Evolutionary conservation across 1,140 invertebrate genomes (phyloP).

Genomic region (Lepidurus couesii): DNA sequence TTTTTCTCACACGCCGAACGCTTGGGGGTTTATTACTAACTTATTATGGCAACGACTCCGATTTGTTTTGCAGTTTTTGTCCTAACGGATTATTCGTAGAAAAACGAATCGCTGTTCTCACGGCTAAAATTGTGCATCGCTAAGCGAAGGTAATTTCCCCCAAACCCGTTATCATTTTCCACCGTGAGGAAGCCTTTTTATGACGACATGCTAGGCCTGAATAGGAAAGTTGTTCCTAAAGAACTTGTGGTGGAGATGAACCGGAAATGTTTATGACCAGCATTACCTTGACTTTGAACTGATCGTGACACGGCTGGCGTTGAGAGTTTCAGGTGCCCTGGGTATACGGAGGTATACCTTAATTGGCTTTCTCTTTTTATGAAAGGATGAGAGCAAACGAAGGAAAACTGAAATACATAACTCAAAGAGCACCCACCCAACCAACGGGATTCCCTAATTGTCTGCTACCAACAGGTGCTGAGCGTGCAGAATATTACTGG

Average conservation of each 20-base stretch:
- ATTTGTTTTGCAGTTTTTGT: background rate
- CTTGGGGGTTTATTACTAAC: too few species aligned
- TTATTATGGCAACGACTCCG: too few species aligned
- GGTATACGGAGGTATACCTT: background rate
- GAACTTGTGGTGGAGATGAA: background rate
- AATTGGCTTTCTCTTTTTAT: slow-evolving; percentile 3
- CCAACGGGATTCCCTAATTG: background rate
- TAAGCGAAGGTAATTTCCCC: background rate
- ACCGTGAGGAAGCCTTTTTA: background rate
- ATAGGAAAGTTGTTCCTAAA: background rate
- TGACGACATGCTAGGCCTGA: background rate
- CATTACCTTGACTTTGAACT: slow-evolving; percentile 4
- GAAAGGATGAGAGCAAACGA: background rate
- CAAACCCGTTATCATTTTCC: background rate
- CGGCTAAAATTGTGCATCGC: background rate
- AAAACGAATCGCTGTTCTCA: background rate
- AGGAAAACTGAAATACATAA: background rate
- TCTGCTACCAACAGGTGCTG: background rate
- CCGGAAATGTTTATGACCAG: background rate
- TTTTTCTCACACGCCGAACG: too few species aligned
- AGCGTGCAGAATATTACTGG: background rate
- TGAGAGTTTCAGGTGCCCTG: background rate
- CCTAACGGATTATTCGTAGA: background rate
- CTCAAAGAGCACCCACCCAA: background rate
- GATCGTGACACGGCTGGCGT: background rate